Conservation (phyloP, 2,113 vertebrate species). For the Gorsachius goisagi region DNA sequence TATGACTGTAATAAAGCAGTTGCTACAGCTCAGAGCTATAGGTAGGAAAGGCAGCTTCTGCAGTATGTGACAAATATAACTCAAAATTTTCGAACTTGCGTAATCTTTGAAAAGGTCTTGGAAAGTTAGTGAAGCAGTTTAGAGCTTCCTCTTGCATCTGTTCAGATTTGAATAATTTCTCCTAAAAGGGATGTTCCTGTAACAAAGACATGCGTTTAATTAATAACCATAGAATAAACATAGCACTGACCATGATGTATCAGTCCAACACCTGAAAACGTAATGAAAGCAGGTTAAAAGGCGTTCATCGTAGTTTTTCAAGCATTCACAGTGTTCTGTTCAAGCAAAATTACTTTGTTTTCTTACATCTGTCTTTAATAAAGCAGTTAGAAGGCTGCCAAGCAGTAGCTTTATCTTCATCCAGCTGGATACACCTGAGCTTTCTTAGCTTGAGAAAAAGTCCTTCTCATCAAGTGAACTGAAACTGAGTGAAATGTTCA, state of each 20-base stretch:
- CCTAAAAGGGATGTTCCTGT: not conserved
- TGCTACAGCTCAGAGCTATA: not conserved
- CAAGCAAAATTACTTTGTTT: not conserved
- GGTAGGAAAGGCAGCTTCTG: not conserved
- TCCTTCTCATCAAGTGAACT: not conserved
- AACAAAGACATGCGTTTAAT: not conserved
- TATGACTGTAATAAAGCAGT: not conserved
- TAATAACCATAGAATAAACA: not conserved
- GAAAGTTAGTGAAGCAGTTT: constrained; percentile 6
- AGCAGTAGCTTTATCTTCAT: constrained; percentile 12
- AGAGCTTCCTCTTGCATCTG: not conserved
- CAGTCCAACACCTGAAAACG: not conserved
- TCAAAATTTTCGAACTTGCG: not conserved
- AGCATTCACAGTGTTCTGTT: not conserved
- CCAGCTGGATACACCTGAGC: constrained; percentile 32
- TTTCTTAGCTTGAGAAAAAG: constrained; percentile 13
- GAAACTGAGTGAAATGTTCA: not conserved
- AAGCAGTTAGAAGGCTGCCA: constrained; percentile 17
- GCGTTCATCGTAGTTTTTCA: not conserved
- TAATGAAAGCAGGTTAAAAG: not conserved
- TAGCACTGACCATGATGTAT: not conserved
- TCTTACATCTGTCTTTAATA: not conserved
- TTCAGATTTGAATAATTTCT: not conserved
- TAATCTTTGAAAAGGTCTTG: not conserved
- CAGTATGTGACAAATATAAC: not conserved